Evolutionary conservation across 1,140 invertebrate genomes (phyloP).

Genomic region (Psilanteris sp.): DNA sequence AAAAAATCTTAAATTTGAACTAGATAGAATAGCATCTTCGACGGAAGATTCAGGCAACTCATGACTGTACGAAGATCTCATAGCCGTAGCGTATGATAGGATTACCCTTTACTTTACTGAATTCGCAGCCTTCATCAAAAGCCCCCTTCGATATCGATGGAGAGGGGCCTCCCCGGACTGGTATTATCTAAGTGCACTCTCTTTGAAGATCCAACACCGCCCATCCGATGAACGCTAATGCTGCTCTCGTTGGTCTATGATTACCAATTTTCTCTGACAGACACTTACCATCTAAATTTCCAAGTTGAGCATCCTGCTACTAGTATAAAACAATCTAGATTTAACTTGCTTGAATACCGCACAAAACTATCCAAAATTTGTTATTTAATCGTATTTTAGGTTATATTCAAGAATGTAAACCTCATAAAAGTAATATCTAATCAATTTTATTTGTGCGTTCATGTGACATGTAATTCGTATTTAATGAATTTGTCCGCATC

Average conservation of each 20-base stretch:
- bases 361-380: slow-evolving; percentile 7
- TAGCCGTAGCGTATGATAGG: slow-evolving; percentile 79
- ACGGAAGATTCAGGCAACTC: slow-evolving; percentile 53
- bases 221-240: slow-evolving; percentile 77
- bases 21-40: slow-evolving; percentile 53
- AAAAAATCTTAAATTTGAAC: no score
- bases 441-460: no score
- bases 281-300: slow-evolving; percentile 76
- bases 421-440: no score
- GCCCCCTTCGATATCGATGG: slow-evolving; percentile 75
- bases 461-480: no score
- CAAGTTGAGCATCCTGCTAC: slow-evolving; percentile 50
- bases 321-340: slow-evolving; percentile 40
- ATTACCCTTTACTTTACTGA: slow-evolving; percentile 81
- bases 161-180: slow-evolving; percentile 65
- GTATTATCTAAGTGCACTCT: slow-evolving; percentile 81
- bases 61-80: slow-evolving; percentile 74
- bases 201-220: slow-evolving; percentile 78
- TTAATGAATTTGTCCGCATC: no score
- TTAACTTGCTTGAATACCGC: slow-evolving; percentile 14
- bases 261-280: slow-evolving; percentile 80
- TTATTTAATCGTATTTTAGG: slow-evolving; percentile 26
- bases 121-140: slow-evolving; percentile 80
- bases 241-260: slow-evolving; percentile 79
- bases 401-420: background rate